A percentile compares a stretch with the other conserved stretches of the same genome.
Conservation (phyloP, 2,888 invertebrate species). For the Sesia bembeciformis region DNA sequence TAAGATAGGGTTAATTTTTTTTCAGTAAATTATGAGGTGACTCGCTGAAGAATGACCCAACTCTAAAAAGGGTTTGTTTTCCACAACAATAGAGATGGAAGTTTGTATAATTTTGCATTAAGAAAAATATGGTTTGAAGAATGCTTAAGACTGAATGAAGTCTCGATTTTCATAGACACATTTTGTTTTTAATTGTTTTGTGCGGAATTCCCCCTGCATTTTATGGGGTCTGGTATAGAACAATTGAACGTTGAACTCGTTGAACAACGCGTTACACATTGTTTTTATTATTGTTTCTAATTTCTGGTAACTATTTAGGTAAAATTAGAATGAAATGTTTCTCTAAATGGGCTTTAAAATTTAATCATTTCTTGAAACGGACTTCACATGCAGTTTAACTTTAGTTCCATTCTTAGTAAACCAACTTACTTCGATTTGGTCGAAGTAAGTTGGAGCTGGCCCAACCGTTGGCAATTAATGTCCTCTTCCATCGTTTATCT, state of each 20-base stretch:
- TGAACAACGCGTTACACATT: no score
- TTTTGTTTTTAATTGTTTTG: background rate
- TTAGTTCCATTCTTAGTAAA: background rate
- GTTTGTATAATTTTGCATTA: slow-evolving; percentile 10
- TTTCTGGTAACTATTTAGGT: no score
- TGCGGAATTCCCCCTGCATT: no score
- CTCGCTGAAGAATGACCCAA: no score
- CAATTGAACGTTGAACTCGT: no score
- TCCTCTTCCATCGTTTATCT: slow-evolving; percentile 1
- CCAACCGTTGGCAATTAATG: slow-evolving; percentile 25
- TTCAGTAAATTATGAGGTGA: no score
- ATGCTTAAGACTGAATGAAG: background rate
- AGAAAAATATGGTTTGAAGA: slow-evolving; percentile 3
- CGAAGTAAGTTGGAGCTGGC: slow-evolving; percentile 15
- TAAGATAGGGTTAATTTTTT: no score
- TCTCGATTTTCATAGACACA: background rate
- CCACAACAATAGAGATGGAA: slow-evolving; percentile 9
- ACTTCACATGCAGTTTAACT: background rate
- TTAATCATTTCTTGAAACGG: no score
- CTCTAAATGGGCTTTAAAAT: no score
- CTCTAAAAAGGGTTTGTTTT: slow-evolving; percentile 7
- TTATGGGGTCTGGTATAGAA: no score
- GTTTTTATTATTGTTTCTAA: no score
- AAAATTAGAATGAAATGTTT: no score
- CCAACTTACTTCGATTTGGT: background rate